Base-by-base conservation (phyloP, 2,113 vertebrate species). In the Cyanoderma ruficeps region DNA sequence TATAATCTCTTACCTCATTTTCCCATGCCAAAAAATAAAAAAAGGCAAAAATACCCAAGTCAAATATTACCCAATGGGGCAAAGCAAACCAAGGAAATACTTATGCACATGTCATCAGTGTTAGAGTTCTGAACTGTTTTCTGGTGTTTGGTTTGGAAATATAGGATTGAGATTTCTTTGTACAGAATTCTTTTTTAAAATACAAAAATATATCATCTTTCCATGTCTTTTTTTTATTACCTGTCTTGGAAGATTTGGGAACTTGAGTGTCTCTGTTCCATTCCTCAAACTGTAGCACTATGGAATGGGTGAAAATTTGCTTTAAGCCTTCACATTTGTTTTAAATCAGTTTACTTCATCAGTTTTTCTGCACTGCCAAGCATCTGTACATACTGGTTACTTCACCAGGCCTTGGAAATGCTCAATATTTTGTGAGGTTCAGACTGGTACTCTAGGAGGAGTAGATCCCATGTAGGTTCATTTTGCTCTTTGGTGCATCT, bases 21-120 rank as follows among this genome's bases (percentile, higher is more conserved):
- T 37, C 28, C 13, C 2, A 46, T 39, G 1, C 5, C 8, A 11
- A 49, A 5, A 1, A 4, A 5, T 55, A 49, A 4, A 2, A 6
- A 5, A n/a, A n/a, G n/a, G n/a, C 9, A 13, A 52, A 53, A 61
- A 56, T 44, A n/a, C 25, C 2, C 2, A n/a, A 64, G n/a, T 41
- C 15, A 30, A 39, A 30, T 89, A 35, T 52, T 70, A 33, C 25
- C 3, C 16, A 37, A 25, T 23, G 25, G 13, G 15, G 10, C 23
- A 77, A 64, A 31, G 16, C 19, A 68, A 82, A 44, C 3, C 28
- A 53, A 42, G 21, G 7, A 35, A 61, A 9, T 83, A 33, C 24
- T 42, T 59, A 15, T 0, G 18, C 2, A 1, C 6, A 3, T 31
- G 5, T 55, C 15, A 65, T 28, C 13, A 41, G 1, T 50, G 18